These are phyloP conservation scores for Threskiornis aethiopicus DNA, from an alignment of 2,797 vertebrate genomes.

Conservation along the genomic window DNA sequence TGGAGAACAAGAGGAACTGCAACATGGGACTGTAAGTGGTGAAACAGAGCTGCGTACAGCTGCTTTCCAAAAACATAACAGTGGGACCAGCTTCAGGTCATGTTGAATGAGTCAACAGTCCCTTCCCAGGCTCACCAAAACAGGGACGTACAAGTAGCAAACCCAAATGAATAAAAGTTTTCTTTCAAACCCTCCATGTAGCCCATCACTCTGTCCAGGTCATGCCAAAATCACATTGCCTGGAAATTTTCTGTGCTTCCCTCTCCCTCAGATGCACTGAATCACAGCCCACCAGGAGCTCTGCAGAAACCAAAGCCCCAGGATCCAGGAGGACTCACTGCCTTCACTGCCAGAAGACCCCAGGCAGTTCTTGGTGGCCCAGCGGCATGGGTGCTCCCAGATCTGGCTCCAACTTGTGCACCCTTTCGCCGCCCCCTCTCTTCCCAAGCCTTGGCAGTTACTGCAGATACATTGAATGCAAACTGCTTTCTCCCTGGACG, in stretches of 20 bases:
- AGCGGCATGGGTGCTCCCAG: rapidly evolving
- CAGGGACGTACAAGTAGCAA: background rate
- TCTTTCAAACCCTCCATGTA: background rate
- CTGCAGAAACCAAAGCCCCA: background rate
- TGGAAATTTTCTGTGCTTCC: background rate
- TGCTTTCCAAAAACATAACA: background rate
- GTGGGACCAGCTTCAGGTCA: background rate
- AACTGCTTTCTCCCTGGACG: background rate
- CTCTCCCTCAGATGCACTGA: background rate
- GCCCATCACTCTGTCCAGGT: background rate
- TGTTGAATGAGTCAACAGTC: background rate
- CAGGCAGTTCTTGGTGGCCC: background rate
- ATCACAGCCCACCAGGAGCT: background rate
- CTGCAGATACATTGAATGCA: background rate
- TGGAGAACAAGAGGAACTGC: background rate
- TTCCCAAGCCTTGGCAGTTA: background rate
- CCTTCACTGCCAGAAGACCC: background rate
- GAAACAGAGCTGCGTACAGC: background rate
- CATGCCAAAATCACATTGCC: background rate
- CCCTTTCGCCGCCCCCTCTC: rapidly evolving
- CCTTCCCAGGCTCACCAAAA: background rate
- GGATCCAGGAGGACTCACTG: background rate
- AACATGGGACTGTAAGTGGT: background rate
- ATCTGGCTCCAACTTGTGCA: background rate
- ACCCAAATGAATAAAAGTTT: background rate